Evolutionary conservation across 2,113 vertebrate species (phyloP).

Genomic region (Potamarius usumacintae): DNA sequence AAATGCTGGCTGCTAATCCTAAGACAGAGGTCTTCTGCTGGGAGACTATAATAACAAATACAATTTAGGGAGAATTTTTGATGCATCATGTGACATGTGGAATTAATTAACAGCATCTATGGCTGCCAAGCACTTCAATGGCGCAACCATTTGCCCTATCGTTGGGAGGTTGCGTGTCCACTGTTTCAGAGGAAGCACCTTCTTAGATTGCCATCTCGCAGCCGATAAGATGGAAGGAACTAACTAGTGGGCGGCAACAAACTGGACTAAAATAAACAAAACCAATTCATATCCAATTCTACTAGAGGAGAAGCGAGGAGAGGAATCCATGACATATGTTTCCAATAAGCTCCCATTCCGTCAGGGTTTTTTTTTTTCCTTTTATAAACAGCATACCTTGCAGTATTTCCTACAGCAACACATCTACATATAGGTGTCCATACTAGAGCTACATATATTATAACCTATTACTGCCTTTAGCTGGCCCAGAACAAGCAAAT

Average conservation of each 20-base stretch:
- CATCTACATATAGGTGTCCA: slow-evolving; percentile 19
- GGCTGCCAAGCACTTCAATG: not conserved
- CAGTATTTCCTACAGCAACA: slow-evolving; percentile 23
- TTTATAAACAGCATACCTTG: slow-evolving; percentile 35
- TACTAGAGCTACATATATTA: slow-evolving; percentile 20
- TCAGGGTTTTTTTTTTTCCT: slow-evolving; percentile 25
- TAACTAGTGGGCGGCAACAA: not conserved
- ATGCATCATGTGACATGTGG: no score
- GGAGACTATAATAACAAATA: not conserved
- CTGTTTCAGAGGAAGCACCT: not conserved
- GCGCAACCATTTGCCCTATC: not conserved
- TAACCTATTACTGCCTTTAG: slow-evolving; percentile 15
- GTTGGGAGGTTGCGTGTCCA: not conserved
- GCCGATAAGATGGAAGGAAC: not conserved
- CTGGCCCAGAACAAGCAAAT: not conserved
- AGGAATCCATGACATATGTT: slow-evolving; percentile 47
- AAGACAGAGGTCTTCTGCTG: not conserved
- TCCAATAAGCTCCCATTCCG: slow-evolving; percentile 47
- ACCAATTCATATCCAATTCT: not conserved
- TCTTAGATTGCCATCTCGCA: not conserved
- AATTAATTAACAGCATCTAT: slow-evolving; percentile 9
- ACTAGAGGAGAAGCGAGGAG: not conserved
- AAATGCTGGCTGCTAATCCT: not conserved
- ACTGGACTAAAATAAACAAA: not conserved
- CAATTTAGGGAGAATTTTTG: not conserved